These are phyloP conservation scores for Aradus depressus DNA, from an alignment of 2,888 invertebrate species.

Conservation along the genomic window DNA sequence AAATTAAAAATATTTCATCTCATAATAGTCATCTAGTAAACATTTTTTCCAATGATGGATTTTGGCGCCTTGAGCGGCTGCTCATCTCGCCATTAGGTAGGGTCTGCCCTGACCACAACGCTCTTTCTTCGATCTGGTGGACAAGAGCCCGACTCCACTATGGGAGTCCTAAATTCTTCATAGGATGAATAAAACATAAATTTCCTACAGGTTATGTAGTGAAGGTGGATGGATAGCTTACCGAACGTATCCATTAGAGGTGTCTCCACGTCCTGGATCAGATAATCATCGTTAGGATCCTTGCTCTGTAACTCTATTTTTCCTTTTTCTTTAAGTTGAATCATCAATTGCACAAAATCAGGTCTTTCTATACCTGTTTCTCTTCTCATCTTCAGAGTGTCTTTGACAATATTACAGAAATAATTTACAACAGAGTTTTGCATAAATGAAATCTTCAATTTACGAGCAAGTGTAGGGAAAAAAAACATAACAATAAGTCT, in stretches of 20 bases:
- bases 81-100: too few relatives aligned
- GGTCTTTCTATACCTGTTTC: constrained; percentile 6
- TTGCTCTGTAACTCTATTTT: constrained; percentile 2
- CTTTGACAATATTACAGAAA: constrained; percentile 6
- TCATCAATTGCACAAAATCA: constrained; percentile 15
- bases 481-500: background rate
- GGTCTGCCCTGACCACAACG: too few relatives aligned
- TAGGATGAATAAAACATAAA: too few relatives aligned
- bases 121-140: too few relatives aligned
- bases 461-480: constrained; percentile 4
- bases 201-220: too few relatives aligned
- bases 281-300: constrained; percentile 4
- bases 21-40: too few relatives aligned
- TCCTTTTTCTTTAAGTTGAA: constrained; percentile 10
- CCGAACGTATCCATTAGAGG: background rate
- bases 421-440: constrained; percentile 4
- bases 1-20: too few relatives aligned
- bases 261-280: background rate
- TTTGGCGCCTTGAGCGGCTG: too few relatives aligned
- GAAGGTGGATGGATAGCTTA: too few relatives aligned
- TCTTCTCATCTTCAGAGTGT: constrained; percentile 1
- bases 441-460: constrained; percentile 6
- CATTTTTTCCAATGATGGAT: too few relatives aligned
- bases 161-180: too few relatives aligned
- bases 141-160: too few relatives aligned